Evolutionary conservation across 1,140 invertebrate genomes (phyloP), one percentile per base, ranked within the genome.

Genomic region (Psix sp.): DNA sequence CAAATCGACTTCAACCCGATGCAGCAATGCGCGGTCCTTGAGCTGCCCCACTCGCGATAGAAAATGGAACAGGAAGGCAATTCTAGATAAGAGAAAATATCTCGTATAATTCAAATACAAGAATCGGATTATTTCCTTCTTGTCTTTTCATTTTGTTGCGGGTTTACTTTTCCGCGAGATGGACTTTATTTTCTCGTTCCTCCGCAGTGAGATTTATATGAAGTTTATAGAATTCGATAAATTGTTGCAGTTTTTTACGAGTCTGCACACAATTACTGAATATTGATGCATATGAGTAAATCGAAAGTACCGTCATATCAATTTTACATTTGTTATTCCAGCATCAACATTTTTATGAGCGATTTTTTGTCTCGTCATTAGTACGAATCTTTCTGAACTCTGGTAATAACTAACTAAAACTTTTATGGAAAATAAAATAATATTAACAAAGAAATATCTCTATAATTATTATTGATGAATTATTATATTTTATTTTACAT

Each of bases 61-160:
- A 72, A 80, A 82, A 81, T 79, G 71, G 66, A 54, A 83, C 54
- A 75, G 77, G 66, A 77, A 81, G 77, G 76, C 77, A 75, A 82
- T 81, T 77, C 48, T 56, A 60, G 82, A 83, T 83, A 83, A 80
- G 80, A 76, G 74, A 81, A 70, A 62, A 83, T 77, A 77, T 77
- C 77, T 81, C 63, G 48, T 80, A 79, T 78, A 75, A 80, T 77
- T 75, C 68, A 67, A 74, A 65, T 51, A 40, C 56, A 63, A 66
- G 52, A 76, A 76, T 73, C 65, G 52, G 59, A 80, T 82, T 80
- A 79, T 82, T 82, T 78, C 43, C 36, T 67, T 42, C 33, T 72
- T 33, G 54, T 71, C 17, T 66, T 54, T 39, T 46, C 35, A 42
- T 67, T 71, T 18, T 68, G 26, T 65, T 57, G 35, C 17, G 59